phyloP scores from a whole-genome alignment of 2,113 vertebrate species.

The Mesembrinibis cayennensis region DNA sequence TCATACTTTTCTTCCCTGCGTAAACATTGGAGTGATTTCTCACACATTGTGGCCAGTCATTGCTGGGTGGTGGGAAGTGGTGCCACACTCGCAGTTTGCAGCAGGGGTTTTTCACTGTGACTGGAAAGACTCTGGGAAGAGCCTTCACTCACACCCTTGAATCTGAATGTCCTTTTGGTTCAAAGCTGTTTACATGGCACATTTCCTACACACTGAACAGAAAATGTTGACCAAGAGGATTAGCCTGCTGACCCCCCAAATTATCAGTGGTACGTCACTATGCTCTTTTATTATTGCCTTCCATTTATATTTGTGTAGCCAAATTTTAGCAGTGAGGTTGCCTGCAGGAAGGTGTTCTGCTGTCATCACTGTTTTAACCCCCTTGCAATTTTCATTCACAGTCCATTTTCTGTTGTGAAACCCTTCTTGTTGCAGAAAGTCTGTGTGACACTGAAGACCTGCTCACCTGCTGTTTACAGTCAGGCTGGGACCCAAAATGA shows the following conservation, averaged over 20 bases:
- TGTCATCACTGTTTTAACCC: background rate
- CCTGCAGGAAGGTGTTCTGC: background rate
- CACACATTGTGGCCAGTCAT: fast-evolving
- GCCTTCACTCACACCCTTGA: background rate
- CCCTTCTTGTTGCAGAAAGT: background rate
- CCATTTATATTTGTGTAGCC: background rate
- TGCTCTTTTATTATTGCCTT: background rate
- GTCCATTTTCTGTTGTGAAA: background rate
- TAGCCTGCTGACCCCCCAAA: background rate
- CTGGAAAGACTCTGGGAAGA: background rate
- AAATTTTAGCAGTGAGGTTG: background rate
- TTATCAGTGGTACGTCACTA: background rate
- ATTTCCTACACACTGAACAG: background rate
- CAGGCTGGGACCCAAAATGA: background rate
- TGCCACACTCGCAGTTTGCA: background rate
- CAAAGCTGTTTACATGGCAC: background rate
- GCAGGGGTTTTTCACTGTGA: background rate
- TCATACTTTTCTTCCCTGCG: background rate
- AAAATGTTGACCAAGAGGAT: background rate
- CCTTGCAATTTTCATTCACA: background rate
- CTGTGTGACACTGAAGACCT: background rate
- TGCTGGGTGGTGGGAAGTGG: background rate
- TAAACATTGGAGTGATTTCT: background rate
- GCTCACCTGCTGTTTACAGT: background rate
- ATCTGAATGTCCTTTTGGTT: background rate